Evolutionary conservation across 2,797 vertebrate genomes (phyloP), one percentile per base, ranked within the genome.

Genomic region (Channa striata): DNA sequence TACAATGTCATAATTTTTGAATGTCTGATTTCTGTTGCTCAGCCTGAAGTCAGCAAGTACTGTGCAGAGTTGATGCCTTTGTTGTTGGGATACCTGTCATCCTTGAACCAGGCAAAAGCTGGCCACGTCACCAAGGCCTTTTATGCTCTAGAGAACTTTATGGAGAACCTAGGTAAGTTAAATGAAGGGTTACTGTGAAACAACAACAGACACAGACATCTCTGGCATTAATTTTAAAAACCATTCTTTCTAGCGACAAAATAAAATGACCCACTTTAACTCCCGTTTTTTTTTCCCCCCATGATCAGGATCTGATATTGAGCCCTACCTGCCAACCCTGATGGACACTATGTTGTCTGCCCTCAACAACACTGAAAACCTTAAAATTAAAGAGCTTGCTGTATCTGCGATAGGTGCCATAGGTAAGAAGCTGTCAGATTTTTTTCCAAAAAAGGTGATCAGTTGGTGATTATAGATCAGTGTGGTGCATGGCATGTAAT

Each of bases 131-230:
- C 95, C 1, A 97, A 96, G 84, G 96, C 95, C 42, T 98, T 96
- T 88, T 97, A 97, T 9, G 96, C 97, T 3, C 88, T 98, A 47
- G 97, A 97, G 89, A 98, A 97, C 90, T 97, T 97, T 53, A 91
- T 97, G 86, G 96, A 98, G 84, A 97, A 95, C 73, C 88, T 98
- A 6, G 97, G 97, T 97, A 30, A 30, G 25, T 30, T 30, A 30
- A 30, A 30, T 30, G 4, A n/a, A 30, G 25, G 4, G 25, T 30
- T 30, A 30, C 6, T 30, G 25, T 19, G 5, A 42, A 17, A 19
- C 5, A 19, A 36, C 4, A 5, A 34, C 14, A 43, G 16, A 36
- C 19, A 44, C 9, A 36, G n/a, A 8, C 4, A 1, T 42, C 14
- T 1, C 11, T 47, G 3, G 25, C 25, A 30, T 30, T 30, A 4